Base-by-base conservation (phyloP, 2,797 vertebrate genomes). In the Hylomyscus alleni region DNA sequence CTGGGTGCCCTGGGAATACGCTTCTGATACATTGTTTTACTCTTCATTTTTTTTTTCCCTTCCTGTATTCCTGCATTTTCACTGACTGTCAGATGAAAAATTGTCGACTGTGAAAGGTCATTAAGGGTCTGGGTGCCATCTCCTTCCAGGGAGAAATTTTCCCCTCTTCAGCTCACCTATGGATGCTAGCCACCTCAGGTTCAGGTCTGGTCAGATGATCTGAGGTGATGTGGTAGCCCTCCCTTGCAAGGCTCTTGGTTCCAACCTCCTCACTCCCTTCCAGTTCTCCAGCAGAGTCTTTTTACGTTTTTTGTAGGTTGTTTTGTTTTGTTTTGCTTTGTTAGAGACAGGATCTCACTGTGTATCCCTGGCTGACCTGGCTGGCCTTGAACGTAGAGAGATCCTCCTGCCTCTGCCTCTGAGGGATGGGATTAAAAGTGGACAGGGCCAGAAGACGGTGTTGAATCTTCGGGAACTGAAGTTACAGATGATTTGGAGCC, bases 91-190 rank as follows among this genome's bases (percentile, higher is more conserved):
- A 91, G 75, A 75, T 37, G 31, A 73, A 56, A 76, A 60, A 76
- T 47, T 67, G 78, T 17, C 13, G 56, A 81, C 75, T 65, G 44
- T 14, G 73, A 65, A 73, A 44, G 29, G 78, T 76, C 13, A 86
- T 60, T 31, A 83, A 91, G 67, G 34, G 54, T 94, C 80, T 90
- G 80, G 34, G n/a, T 84, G 8, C 76, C 88, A 26, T 89, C 86
- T 95, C 90, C 67, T 60, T 90, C 34, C n/a, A 52, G 56, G 67
- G 85, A 75, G 52, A 11, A 52, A 11, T 37, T 40, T 54, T 82
- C 65, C 29, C 60, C 1, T 72, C 52, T 83, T 60, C 58, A 40
- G 24, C 62, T 93, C 58, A 75, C 34, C 15, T 7, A 4, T 76
- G 50, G 17, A 22, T 34, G 12, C 50, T 6, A 67, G n/a, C 31